phyloP scores from a whole-genome alignment of 1,140 invertebrate genomes.

The Amphibalanus amphitrite region DNA sequence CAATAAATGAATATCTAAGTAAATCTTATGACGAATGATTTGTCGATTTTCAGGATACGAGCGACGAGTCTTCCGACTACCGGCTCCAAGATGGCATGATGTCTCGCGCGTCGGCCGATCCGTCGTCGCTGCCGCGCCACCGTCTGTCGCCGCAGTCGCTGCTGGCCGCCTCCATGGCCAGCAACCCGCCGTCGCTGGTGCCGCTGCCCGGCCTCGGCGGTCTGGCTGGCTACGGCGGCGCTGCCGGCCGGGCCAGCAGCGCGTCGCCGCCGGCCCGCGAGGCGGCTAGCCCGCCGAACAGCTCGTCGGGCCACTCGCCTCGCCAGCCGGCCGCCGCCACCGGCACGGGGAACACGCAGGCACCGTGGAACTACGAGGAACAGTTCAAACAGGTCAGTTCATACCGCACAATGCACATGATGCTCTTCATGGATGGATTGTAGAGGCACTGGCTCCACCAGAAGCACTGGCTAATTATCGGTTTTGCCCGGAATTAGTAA shows the following conservation, averaged over 20 bases:
- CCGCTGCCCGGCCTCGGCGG: not conserved
- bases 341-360: not conserved
- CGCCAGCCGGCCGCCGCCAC: not conserved
- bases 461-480: no score
- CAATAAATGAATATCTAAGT: no score
- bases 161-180: not conserved
- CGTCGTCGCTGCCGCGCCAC: not conserved
- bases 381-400: conserved; percentile 1
- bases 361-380: conserved; percentile 2
- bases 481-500: no score
- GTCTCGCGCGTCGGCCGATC: not conserved
- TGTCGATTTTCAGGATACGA: not conserved
- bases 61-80: not conserved
- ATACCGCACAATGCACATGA: no score
- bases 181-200: not conserved
- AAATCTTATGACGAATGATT: no score
- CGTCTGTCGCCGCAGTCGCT: not conserved
- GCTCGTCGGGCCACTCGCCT: not conserved
- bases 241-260: not conserved
- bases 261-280: not conserved
- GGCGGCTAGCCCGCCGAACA: not conserved
- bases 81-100: not conserved
- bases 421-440: no score
- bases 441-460: no score
- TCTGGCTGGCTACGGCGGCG: not conserved